Evolutionary conservation across 2,113 vertebrate genomes (phyloP).

Genomic region (Silurus glanis): DNA sequence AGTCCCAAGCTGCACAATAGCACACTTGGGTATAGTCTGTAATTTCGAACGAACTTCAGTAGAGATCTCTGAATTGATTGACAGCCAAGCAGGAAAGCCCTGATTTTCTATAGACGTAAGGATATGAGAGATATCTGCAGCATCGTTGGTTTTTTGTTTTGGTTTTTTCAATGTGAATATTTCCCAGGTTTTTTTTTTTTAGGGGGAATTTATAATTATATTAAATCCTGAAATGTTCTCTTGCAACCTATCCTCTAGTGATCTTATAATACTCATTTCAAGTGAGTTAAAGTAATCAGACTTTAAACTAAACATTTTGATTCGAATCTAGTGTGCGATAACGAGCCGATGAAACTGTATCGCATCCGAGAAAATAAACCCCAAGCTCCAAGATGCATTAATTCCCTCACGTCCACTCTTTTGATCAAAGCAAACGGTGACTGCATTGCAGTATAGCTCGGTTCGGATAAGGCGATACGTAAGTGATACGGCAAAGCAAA

Average conservation of each 20-base stretch:
- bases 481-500: not conserved
- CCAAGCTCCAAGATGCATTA: not conserved
- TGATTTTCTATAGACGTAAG: not conserved
- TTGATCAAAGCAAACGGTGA: not conserved
- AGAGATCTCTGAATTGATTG: not conserved
- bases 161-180: too few relatives aligned
- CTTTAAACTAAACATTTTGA: not conserved
- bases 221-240: not conserved
- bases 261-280: not conserved
- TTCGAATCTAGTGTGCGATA: not conserved
- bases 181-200: too few relatives aligned
- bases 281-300: not conserved
- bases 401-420: not conserved
- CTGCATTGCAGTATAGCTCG: not conserved
- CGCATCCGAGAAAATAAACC: not conserved
- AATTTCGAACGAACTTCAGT: not conserved
- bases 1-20: slow-evolving; percentile 4
- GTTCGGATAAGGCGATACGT: not conserved
- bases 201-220: not conserved
- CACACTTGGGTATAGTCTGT: not conserved
- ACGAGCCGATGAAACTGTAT: not conserved
- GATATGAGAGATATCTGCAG: not conserved
- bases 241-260: not conserved
- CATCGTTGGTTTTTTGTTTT: too few relatives aligned
- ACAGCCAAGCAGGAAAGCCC: not conserved